Evolutionary conservation across 2,113 vertebrate species (phyloP).

Genomic region (Rhinogobius similis): DNA sequence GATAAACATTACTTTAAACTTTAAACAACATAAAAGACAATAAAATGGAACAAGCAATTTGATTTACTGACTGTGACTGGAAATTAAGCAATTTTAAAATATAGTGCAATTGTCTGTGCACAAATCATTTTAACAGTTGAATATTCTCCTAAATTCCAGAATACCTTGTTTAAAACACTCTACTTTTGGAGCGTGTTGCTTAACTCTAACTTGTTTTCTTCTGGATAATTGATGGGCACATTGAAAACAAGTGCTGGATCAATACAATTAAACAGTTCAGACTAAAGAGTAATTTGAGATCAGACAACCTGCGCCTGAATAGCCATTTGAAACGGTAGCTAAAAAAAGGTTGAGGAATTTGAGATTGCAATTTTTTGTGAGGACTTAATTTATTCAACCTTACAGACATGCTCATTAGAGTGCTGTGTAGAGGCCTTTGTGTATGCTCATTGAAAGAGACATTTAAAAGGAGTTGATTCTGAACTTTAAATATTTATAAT

Average conservation of each 20-base stretch:
- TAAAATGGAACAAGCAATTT: too few species aligned
- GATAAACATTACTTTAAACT: too few species aligned
- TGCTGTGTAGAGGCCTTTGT: too few species aligned
- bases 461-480: too few species aligned
- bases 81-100: background rate
- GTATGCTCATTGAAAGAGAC: too few species aligned
- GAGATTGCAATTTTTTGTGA: constrained; percentile 27
- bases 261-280: constrained; percentile 47
- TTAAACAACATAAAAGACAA: too few species aligned
- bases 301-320: constrained; percentile 18
- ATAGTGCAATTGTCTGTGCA: background rate
- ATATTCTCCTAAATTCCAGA: background rate
- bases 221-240: background rate
- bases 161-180: background rate
- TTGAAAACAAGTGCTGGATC: constrained; percentile 42
- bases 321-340: constrained; percentile 15
- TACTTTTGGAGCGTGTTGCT: constrained; percentile 17
- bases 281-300: constrained; percentile 31
- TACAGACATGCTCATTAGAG: too few species aligned
- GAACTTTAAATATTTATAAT: too few species aligned
- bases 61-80: too few species aligned
- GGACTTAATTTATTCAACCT: too few species aligned
- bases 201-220: constrained; percentile 17
- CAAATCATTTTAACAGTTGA: background rate
- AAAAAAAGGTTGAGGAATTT: background rate